Evolutionary conservation across 2,888 invertebrate genomes (phyloP).

Genomic region (Elysia crispata): DNA sequence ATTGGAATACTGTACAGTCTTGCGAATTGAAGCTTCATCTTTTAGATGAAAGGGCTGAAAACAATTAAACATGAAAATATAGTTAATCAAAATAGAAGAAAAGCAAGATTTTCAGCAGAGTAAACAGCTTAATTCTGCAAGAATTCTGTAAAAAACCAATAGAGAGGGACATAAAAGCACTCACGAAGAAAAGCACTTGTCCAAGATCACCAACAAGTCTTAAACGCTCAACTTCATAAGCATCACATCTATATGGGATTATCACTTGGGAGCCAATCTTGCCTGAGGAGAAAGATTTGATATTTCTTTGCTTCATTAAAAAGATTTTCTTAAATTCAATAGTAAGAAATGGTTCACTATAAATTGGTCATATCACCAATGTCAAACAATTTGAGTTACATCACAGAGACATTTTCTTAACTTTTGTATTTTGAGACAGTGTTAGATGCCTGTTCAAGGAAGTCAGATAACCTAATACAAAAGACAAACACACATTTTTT

Average conservation of each 20-base stretch:
- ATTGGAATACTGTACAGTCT: constrained; percentile 93
- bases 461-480: neutral
- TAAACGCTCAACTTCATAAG: constrained; percentile 86
- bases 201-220: constrained; percentile 96
- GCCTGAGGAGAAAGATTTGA: constrained; percentile 60
- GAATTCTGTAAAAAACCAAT: neutral
- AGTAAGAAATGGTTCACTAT: too few species aligned
- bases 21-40: constrained; percentile 89
- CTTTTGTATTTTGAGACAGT: too few species aligned
- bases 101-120: too few species aligned
- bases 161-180: constrained; percentile 45
- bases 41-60: constrained; percentile 86
- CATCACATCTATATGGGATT: constrained; percentile 93
- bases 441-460: too few species aligned
- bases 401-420: too few species aligned
- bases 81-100: too few species aligned
- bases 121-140: neutral
- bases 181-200: constrained; percentile 87
- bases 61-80: too few species aligned
- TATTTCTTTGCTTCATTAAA: too few species aligned
- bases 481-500: neutral
- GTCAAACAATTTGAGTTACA: too few species aligned
- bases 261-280: constrained; percentile 84
- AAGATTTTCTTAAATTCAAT: too few species aligned
- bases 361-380: too few species aligned